Evolutionary conservation across 2,113 vertebrate genomes (phyloP), one percentile per base, ranked within the genome.

Genomic region (Brachyhypopomus occidentalis): DNA sequence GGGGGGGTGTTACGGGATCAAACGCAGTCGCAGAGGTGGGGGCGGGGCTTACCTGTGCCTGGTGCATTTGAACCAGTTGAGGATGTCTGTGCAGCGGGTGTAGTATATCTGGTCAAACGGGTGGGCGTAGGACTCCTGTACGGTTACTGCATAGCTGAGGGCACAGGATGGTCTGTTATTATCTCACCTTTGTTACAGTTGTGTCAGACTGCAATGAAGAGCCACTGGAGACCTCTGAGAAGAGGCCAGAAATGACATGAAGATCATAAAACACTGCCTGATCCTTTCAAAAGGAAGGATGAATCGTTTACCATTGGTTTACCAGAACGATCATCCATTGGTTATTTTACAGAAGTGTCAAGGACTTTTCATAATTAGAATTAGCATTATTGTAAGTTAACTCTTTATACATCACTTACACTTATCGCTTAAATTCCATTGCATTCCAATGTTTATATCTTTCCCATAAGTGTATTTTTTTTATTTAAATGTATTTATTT

Each of bases 51-150:
- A 98, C 98, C 98, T 95, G 89, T 99, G 98, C 64, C 96, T 92
- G 56, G 98, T 99, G 88, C 98, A 99, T 90, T 99, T 99, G 93
- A 99, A 99, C 98, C 97, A 99, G 94, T 98, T 99, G 73, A 99
- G 96, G 85, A 99, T 99, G 87, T 99, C 98, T 0, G 98, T 98
- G 89, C 98, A 99, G 84, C 97, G 94, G 16, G 98, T 99, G 79
- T 99, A 99, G 88, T 99, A 99, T 91, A 99, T 96, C 93, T 99
- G 98, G 89, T 99, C 97, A 11, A 99, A 99, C 1, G 97, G 97
- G 75, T 99, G 98, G 19, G 97, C 96, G 0, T 98, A 99, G 0
- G 98, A 99, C 82, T 99, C 98, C 92, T 99, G 98, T 5, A 99
- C 96, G 0, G 98, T 99, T 90, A 99, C 97, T 0, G 97, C 97